Evolutionary conservation across 92 coral and sea anemone species (phyloP).

Genomic region (Actinernus sp.): DNA sequence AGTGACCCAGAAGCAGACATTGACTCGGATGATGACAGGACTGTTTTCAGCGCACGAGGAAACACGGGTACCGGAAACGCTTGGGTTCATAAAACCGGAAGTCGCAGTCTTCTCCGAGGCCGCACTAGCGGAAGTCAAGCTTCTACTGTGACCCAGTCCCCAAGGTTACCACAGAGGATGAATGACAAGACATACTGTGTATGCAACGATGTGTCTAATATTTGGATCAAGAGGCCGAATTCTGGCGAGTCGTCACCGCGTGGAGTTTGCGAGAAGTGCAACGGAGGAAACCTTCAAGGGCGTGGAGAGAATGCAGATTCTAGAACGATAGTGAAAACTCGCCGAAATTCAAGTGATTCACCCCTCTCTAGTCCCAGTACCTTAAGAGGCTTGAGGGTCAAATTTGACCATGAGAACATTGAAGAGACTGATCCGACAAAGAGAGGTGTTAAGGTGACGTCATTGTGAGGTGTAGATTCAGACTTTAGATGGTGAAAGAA

Average conservation of each 20-base stretch:
- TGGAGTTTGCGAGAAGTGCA: conserved; percentile 54
- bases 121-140: conserved; percentile 7
- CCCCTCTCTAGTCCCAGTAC: conserved; percentile 72
- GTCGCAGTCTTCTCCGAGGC: background rate
- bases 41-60: conserved; percentile 51
- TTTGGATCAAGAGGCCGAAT: conserved; percentile 75
- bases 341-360: conserved; percentile 74
- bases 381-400: conserved; percentile 42
- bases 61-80: conserved; percentile 70
- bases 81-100: conserved; percentile 70
- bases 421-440: conserved; percentile 68
- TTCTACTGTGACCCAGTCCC: conserved; percentile 5
- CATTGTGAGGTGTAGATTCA: conserved; percentile 62
- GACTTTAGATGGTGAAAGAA: too few relatives aligned
- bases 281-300: conserved; percentile 3
- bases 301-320: conserved; percentile 12
- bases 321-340: conserved; percentile 57
- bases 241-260: conserved; percentile 25
- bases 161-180: too few relatives aligned
- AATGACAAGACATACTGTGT: conserved; percentile 57
- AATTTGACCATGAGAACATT: conserved; percentile 42
- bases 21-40: conserved; percentile 82
- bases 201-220: conserved; percentile 69
- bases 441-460: conserved; percentile 85
- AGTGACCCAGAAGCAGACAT: conserved; percentile 85